Conservation (phyloP, 2,113 vertebrate species). For the Meriones unguiculatus region DNA sequence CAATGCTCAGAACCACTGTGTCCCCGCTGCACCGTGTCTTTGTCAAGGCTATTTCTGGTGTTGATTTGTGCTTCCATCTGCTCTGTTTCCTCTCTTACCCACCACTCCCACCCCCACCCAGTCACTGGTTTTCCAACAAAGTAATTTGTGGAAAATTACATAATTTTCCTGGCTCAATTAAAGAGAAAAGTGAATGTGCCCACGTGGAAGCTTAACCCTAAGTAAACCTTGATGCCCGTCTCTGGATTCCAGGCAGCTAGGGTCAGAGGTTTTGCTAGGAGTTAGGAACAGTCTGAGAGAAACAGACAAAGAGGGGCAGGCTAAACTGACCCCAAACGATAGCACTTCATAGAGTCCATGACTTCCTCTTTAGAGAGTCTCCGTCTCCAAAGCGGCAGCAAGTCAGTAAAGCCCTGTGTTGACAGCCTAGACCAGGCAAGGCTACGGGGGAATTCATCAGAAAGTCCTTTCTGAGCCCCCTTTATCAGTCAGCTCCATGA, state of each 20-base stretch:
- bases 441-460: neutral
- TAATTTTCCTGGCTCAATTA: constrained; percentile 13
- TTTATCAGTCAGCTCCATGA: neutral
- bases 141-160: constrained; percentile 46
- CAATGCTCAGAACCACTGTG: neutral
- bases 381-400: neutral
- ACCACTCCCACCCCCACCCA: neutral
- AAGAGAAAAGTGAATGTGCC: constrained; percentile 10
- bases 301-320: neutral
- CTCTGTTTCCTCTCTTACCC: constrained; percentile 33
- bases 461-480: neutral
- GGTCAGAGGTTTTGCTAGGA: neutral
- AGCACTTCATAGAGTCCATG: neutral
- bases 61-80: constrained; percentile 46
- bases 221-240: neutral
- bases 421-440: neutral
- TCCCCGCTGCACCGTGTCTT: neutral
- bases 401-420: neutral
- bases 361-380: neutral
- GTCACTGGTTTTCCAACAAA: constrained; percentile 46
- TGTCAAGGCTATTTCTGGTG: constrained; percentile 38
- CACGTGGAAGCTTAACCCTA: neutral
- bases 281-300: neutral
- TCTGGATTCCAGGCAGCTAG: neutral
- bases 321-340: neutral